Evolutionary conservation across 1,140 invertebrate genomes (phyloP), one percentile per base, ranked within the genome.

Genomic region (Ectropis grisescens): DNA sequence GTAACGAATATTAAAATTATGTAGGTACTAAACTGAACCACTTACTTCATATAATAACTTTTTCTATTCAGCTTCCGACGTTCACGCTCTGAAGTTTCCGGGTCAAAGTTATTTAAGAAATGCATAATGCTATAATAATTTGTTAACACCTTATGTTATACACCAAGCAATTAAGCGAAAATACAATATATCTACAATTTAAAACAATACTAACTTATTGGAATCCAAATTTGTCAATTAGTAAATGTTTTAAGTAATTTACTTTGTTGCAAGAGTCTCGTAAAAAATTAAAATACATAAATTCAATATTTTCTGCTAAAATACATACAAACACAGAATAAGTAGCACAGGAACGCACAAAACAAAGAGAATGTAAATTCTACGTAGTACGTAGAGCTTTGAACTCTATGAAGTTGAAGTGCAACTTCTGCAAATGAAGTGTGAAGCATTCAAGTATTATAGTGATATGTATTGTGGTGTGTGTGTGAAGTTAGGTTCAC

Each of bases 81-180:
- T 56, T 80, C 71, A 13, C 75, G 64, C 8, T 45, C 58, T 31
- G 74, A 79, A 15, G 58, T 76, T 52, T 72, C 69, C 10, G 74
- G 74, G 43, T 79, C 62, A 41, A 79, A 79, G 35, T 79, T 65
- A 15, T 74, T 42, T 33, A 79, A 40, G 32, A 79, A 78, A 47
- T 58, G 41, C 58, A 71, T 67, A 44, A 16, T 37, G n/a, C n/a
- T n/a, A n/a, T n/a, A n/a, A n/a, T n/a, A n/a, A n/a, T n/a, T n/a
- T n/a, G n/a, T n/a, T n/a, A n/a, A n/a, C n/a, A n/a, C n/a, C n/a
- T n/a, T n/a, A n/a, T n/a, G n/a, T n/a, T n/a, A n/a, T n/a, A n/a
- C n/a, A n/a, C n/a, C n/a, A n/a, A n/a, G n/a, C n/a, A n/a, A n/a
- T n/a, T n/a, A n/a, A n/a, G n/a, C n/a, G n/a, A n/a, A n/a, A n/a